Conservation (phyloP, 2,797 vertebrate genomes). For the Pygocentrus nattereri region DNA sequence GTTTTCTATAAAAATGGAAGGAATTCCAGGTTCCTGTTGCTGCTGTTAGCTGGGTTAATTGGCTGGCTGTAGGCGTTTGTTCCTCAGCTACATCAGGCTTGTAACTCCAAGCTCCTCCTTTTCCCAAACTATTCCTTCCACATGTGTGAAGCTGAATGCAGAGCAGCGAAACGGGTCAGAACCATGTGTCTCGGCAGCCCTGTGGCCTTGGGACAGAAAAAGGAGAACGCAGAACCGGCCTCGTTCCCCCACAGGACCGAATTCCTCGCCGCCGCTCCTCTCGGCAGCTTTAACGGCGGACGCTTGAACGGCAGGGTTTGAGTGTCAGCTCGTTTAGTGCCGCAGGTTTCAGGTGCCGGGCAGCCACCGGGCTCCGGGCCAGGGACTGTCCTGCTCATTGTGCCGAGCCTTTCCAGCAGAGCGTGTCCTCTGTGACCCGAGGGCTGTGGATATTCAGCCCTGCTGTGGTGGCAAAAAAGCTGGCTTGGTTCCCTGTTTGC, state of each 20-base stretch:
- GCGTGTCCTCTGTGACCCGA: slow-evolving; percentile 28
- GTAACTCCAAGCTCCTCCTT: too few species aligned
- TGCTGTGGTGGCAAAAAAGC: not conserved
- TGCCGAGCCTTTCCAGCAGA: not conserved
- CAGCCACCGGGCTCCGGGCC: slow-evolving; percentile 67
- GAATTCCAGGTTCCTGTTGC: too few species aligned
- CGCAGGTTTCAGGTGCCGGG: slow-evolving; percentile 64
- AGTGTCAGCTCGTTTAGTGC: slow-evolving; percentile 54
- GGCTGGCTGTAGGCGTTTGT: too few species aligned
- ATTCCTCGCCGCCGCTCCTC: slow-evolving; percentile 36
- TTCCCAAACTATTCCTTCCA: too few species aligned
- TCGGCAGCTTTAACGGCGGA: slow-evolving; percentile 47
- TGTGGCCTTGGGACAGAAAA: not conserved
- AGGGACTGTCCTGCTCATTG: slow-evolving; percentile 58
- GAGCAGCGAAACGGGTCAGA: not conserved
- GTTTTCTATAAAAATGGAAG: too few species aligned
- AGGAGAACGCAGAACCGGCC: not conserved
- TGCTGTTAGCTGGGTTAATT: too few species aligned
- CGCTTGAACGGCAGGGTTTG: slow-evolving; percentile 59
- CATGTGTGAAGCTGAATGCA: too few species aligned
- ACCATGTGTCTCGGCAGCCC: not conserved
- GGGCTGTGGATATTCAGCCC: not conserved
- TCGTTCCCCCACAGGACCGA: not conserved
- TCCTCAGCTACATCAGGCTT: too few species aligned
- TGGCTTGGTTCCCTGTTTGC: not conserved